Evolutionary conservation across 2,113 vertebrate species (phyloP), one percentile per base, ranked within the genome.

Genomic region (Eira barbara): DNA sequence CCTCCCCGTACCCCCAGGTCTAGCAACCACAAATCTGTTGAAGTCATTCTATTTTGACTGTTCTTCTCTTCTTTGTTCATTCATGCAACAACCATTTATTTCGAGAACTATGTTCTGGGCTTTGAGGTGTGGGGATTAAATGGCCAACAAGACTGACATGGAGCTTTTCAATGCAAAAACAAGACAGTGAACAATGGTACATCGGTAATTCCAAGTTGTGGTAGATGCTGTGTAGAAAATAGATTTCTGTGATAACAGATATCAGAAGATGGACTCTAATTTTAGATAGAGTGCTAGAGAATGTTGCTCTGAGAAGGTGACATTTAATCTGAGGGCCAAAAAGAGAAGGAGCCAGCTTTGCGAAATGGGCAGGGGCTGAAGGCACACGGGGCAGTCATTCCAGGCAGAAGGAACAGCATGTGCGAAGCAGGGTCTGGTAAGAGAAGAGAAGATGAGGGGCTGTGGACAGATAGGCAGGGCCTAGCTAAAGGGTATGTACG

Each of bases 41-140:
- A 49, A 84, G 76, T 17, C 29, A 6, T 78, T 63, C 67, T 81
- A 18, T 88, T 63, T 87, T 84, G 10, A n/a, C 39, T 89, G 4
- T 45, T 71, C 82, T 90, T 45, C 31, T 78, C 47, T 47, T 91
- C 52, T 76, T n/a, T 42, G 34, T 59, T 81, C 42, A 47, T 95
- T 93, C 71, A 67, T 29, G 9, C 47, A 82, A 49, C n/a, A 49
- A 11, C 36, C 18, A 15, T 52, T 89, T 69, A 39, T 39, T 82
- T 36, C 55, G n/a, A 89, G 55, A 47, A n/a, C 59, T 67, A 45
- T 23, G 55, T 49, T 34, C 36, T 94, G 25, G 55, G 23, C 67
- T 97, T 81, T 88, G 92, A 96, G 34, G 67, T 94, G 76, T 76
- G 6, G 47, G 27, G 21, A 59, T 89, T 59, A 95, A 89, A 86